Evolutionary conservation across 2,888 invertebrate genomes (phyloP).

Genomic region (Meteorus cinctellus): DNA sequence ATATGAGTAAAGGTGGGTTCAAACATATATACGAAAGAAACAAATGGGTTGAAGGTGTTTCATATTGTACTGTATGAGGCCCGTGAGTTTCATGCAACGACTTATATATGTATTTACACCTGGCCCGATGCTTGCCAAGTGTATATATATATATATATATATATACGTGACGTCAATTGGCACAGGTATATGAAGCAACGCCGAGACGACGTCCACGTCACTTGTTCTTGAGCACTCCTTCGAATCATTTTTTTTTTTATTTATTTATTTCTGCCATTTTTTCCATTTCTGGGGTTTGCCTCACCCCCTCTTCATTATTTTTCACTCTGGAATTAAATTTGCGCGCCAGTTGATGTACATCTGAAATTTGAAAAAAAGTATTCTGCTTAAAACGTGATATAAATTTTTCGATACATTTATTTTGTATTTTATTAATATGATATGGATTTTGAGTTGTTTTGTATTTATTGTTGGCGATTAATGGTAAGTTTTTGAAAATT

Average conservation of each 20-base stretch:
- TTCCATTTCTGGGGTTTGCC: background rate
- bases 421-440: background rate
- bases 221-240: conserved; percentile 63
- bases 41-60: conserved; percentile 7
- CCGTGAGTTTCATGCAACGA: background rate
- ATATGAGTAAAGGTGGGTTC: conserved; percentile 6
- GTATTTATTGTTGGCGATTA: background rate
- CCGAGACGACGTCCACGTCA: conserved; percentile 69
- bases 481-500: background rate
- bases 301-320: background rate
- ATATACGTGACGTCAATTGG: conserved; percentile 69
- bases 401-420: background rate
- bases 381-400: background rate
- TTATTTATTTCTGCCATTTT: background rate
- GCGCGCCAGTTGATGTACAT: background rate
- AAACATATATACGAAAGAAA: background rate
- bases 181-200: conserved; percentile 71
- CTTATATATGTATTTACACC: conserved; percentile 6
- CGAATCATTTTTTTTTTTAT: conserved; percentile 57
- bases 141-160: background rate
- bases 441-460: too few relatives aligned
- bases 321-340: background rate
- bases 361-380: too few relatives aligned
- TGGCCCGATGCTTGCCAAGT: background rate
- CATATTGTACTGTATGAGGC: background rate